Evolutionary conservation across 1,140 invertebrate genomes (phyloP).

Genomic region (Trachymyrmex cornetzi): DNA sequence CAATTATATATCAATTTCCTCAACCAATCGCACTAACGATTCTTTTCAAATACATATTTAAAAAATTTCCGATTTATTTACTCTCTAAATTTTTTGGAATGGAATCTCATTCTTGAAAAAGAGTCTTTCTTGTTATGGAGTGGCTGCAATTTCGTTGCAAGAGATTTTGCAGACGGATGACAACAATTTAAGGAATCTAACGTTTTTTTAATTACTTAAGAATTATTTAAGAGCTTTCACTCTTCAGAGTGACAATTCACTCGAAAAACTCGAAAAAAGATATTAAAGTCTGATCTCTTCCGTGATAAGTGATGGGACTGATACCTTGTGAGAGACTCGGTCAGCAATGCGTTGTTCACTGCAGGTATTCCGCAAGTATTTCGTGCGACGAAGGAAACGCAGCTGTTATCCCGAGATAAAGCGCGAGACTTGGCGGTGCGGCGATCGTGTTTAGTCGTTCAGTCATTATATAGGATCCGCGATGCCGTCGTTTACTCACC

Average conservation of each 20-base stretch:
- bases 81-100: too few relatives aligned
- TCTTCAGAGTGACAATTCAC: too few relatives aligned
- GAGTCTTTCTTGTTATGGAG: too few relatives aligned
- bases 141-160: too few relatives aligned
- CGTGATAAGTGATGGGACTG: background rate
- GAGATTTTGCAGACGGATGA: too few relatives aligned
- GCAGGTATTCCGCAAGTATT: conserved; percentile 1
- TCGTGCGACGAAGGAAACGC: conserved; percentile 14
- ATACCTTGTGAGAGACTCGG: background rate
- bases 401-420: conserved; percentile 50
- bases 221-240: too few relatives aligned
- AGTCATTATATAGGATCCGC: conserved; percentile 62
- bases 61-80: background rate
- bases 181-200: too few relatives aligned
- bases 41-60: background rate
- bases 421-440: conserved; percentile 1
- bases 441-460: too few relatives aligned
- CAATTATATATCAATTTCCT: background rate
- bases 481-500: conserved; percentile 59
- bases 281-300: background rate
- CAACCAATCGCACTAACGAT: background rate
- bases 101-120: too few relatives aligned
- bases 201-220: too few relatives aligned
- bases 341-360: background rate
- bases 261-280: background rate